Conservation (phyloP, 2,797 vertebrate species). For the Astyanax mexicanus region DNA sequence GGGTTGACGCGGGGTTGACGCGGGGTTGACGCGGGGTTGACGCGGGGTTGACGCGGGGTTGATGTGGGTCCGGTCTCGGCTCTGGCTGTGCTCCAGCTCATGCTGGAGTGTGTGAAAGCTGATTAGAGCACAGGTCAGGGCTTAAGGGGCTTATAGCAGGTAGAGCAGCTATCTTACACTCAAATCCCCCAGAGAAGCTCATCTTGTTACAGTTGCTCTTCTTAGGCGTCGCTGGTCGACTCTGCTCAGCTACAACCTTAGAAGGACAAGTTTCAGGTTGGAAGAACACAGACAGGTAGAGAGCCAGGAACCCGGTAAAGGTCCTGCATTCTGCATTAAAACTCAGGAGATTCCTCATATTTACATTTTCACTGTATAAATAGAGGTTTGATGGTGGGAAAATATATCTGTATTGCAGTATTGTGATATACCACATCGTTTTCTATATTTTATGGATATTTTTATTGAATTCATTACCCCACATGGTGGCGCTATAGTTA, state of each 20-base stretch:
- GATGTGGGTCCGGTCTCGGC: slow-evolving; percentile 21
- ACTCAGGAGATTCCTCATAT: too few relatives aligned
- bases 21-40: too few relatives aligned
- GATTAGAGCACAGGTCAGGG: slow-evolving; percentile 63
- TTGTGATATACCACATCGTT: too few relatives aligned
- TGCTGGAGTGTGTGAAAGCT: slow-evolving; percentile 50
- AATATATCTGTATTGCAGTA: too few relatives aligned
- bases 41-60: too few relatives aligned
- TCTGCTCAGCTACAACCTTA: slow-evolving; percentile 1
- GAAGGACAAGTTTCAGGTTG: background rate
- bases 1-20: too few relatives aligned
- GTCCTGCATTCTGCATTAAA: background rate
- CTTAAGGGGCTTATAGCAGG: slow-evolving; percentile 60
- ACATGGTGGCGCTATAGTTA: too few relatives aligned
- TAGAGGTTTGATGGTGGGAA: too few relatives aligned
- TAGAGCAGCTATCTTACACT: slow-evolving; percentile 53
- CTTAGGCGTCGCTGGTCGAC: slow-evolving; percentile 5
- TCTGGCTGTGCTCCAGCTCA: slow-evolving; percentile 24
- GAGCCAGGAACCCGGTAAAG: background rate
- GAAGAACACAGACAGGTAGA: background rate
- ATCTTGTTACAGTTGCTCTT: slow-evolving; percentile 51
- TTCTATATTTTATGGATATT: too few relatives aligned
- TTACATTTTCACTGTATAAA: too few relatives aligned
- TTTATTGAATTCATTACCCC: too few relatives aligned
- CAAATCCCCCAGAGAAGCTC: slow-evolving; percentile 61